Base-by-base conservation (phyloP, 1,140 invertebrate genomes). In the Diorhabda sublineata region DNA sequence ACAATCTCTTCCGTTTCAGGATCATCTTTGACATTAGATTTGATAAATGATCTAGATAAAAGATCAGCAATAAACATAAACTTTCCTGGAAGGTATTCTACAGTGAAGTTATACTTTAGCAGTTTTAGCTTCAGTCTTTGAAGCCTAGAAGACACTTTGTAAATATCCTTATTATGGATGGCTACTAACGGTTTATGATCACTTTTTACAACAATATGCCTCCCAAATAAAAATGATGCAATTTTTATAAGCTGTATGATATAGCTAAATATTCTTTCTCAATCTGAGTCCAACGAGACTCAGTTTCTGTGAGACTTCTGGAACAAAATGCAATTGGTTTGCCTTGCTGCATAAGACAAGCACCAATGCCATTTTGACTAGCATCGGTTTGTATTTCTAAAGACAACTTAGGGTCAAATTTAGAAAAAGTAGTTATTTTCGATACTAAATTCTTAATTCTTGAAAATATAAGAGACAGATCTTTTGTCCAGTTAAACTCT, bases 341-440 rank as follows among this genome's bases (percentile, higher is more conserved):
- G 26, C 66, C 47, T 52, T 70, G 26, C 65, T 67, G 70, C 42
- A 69, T 43, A 26, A 73, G 45, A 58, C 67, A 71, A 58, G 56
- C 64, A 11, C 72, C 69, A 42, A 71, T 11, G 8, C 67, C 69
- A 67, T 62, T 47, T 57, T 69, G 67, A 67, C 69, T 69, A 1
- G 67, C 72, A 69, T 69, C 69, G 65, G 56, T 58, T 58, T 69
- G 67, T 62, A 73, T 58, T 47, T 11, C 64, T 42, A 71, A 8
- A 47, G n/a, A 6, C 57, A 58, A 47, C 42, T 59, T 61, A 9
- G 47, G 8, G 58, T 71, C 67, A 71, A 63, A 65, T n/a, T 42
- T 62, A 52, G 45, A 2, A 59, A 68, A 64, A 59, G 3, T 64
- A 45, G 68, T 43, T 42, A 64, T 58, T 4, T 65, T 58, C 60